phyloP scores from a whole-genome alignment of 2,888 invertebrate genomes.

The Acleris laterana region DNA sequence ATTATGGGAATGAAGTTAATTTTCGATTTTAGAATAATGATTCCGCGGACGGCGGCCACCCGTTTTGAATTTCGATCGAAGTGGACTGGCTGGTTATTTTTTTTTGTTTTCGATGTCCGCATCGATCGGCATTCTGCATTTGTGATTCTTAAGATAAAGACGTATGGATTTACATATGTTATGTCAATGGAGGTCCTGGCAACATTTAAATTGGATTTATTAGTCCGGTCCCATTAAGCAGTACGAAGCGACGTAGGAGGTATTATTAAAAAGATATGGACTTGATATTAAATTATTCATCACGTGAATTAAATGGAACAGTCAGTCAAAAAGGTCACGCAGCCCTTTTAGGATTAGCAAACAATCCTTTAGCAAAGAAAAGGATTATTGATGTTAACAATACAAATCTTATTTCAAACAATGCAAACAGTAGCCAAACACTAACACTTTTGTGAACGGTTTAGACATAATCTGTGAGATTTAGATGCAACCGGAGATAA shows the following conservation, averaged over 20 bases:
- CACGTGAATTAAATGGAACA: slow-evolving; percentile 18
- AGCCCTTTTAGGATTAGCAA: slow-evolving; percentile 38
- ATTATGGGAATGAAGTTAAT: slow-evolving; percentile 83
- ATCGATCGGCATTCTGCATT: slow-evolving; percentile 72
- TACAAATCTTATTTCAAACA: slow-evolving; percentile 73
- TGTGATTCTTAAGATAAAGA: slow-evolving; percentile 82
- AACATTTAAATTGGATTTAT: slow-evolving; percentile 83
- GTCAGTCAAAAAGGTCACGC: slow-evolving; percentile 12
- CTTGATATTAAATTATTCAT: slow-evolving; percentile 28
- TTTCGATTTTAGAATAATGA: slow-evolving; percentile 82
- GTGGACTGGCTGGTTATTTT: slow-evolving; percentile 64
- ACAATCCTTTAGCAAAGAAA: slow-evolving; percentile 64
- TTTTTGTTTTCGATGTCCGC: slow-evolving; percentile 64
- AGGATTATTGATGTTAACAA: slow-evolving; percentile 67
- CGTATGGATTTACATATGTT: slow-evolving; percentile 83
- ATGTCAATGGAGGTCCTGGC: slow-evolving; percentile 77
- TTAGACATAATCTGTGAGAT: slow-evolving; percentile 57
- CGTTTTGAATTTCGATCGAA: slow-evolving; percentile 67
- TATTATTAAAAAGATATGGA: slow-evolving; percentile 46
- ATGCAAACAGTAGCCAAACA: slow-evolving; percentile 69
- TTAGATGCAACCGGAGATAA: slow-evolving; percentile 66
- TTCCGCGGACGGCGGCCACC: slow-evolving; percentile 76
- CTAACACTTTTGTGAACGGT: slow-evolving; percentile 53
- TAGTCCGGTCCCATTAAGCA: slow-evolving; percentile 71
- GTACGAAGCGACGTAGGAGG: slow-evolving; percentile 70